These are phyloP conservation scores for Pachyramphus minor DNA, from an alignment of 2,113 vertebrate species.

Conservation along the genomic window DNA sequence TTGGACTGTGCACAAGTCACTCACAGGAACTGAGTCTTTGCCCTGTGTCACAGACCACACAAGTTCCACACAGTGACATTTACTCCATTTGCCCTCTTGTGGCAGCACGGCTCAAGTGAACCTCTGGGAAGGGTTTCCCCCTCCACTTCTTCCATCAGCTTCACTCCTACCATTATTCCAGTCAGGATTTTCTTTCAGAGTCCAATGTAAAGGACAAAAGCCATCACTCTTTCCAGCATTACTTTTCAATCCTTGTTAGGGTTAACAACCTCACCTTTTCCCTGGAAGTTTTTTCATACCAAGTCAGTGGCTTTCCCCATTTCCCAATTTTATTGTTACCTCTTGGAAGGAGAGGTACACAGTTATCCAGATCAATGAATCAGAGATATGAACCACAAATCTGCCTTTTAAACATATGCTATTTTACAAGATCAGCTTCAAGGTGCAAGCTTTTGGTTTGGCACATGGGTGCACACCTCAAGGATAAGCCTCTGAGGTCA, in stretches of 20 bases:
- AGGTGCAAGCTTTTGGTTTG: not conserved
- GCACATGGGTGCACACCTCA: rapidly evolving
- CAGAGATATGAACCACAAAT: not conserved
- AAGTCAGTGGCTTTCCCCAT: not conserved
- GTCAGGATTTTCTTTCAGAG: not conserved
- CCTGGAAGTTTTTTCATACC: not conserved
- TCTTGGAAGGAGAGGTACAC: not conserved
- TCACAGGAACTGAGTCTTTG: not conserved
- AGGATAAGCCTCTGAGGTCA: not conserved
- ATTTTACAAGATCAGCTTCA: not conserved
- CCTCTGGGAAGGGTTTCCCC: not conserved
- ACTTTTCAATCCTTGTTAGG: not conserved
- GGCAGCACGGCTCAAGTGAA: not conserved
- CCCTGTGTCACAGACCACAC: not conserved
- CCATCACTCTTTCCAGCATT: not conserved
- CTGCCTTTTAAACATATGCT: rapidly evolving
- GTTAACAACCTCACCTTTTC: not conserved
- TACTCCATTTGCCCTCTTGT: constrained; percentile 44
- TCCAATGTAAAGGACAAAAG: not conserved
- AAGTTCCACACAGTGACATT: not conserved
- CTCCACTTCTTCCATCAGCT: not conserved
- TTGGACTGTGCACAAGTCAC: not conserved
- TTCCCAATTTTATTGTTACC: not conserved
- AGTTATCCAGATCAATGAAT: not conserved
- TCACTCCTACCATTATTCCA: not conserved